Evolutionary conservation across 2,113 vertebrate genomes (phyloP), one percentile per base, ranked within the genome.

Genomic region (Meleagris gallopavo): DNA sequence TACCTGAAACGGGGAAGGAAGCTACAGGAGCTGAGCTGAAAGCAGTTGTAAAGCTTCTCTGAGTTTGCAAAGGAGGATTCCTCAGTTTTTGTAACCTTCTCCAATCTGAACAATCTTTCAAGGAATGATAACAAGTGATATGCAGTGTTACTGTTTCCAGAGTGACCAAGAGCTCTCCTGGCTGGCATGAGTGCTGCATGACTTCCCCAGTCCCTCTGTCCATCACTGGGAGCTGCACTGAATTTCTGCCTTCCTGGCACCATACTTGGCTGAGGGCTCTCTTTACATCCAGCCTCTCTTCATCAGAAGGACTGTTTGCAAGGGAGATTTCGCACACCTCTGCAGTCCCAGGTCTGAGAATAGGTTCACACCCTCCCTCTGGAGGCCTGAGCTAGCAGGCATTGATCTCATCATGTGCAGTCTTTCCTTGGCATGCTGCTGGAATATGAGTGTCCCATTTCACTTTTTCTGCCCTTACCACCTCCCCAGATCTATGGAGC

Each of bases 361-460:
- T 16, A 2, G 58, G 22, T 14, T 83, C 1, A 1, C 55, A 20
- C 5, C 3, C 7, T 14, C 3, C 10, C 17, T 12, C 20, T 38
- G 4, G 18, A 64, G 38, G 62, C 27, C 41, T 78, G 17, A 60
- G 41, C 74, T 34, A 18, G 24, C 32, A 85, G 85, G 57, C 27
- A 22, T 21, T 0, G 1, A 5, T 41, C 5, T 2, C 7, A 2
- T 13, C 10, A 9, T 48, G 4, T 40, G 58, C 15, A 10, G 15
- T 45, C n/a, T 78, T 67, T 34, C n/a, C 29, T 12, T 11, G 11
- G 64, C 15, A 27, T 5, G 3, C 29, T n/a, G 45, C 20, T 1
- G 3, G 25, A 55, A 80, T 60, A 48, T 60, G 40, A 2, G 20
- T 45, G 12, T 86, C 7, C 0, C 1, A 7, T 8, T 32, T 25